These are phyloP conservation scores for Bombus affinis DNA, from an alignment of 1,140 invertebrate genomes.

Conservation along the genomic window DNA sequence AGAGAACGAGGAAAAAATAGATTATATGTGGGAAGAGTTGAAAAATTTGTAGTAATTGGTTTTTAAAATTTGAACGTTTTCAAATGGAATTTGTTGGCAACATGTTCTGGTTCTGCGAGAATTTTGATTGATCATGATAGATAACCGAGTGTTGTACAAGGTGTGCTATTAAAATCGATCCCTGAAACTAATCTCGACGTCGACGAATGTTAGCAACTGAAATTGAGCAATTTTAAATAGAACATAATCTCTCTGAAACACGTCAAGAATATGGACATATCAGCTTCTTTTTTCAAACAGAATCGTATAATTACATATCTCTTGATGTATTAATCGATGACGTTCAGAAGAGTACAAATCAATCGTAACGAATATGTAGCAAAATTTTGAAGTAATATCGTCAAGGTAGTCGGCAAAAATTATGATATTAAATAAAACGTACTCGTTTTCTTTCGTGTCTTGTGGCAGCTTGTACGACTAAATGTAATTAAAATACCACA, in stretches of 20 bases:
- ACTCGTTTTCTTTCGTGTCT: not conserved
- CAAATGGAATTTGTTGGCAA: not conserved
- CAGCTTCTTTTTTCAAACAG: not conserved
- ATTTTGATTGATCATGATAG: not conserved
- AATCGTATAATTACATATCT: not conserved
- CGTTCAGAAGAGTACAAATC: not conserved
- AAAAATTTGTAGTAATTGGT: too few species aligned
- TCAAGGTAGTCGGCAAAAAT: too few species aligned
- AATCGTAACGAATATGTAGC: too few species aligned
- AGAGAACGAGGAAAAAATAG: not conserved
- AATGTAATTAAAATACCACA: not conserved
- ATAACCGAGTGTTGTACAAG: not conserved
- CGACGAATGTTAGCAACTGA: not conserved
- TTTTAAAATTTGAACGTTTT: not conserved
- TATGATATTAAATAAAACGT: too few species aligned
- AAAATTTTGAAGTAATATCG: too few species aligned
- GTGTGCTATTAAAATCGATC: not conserved
- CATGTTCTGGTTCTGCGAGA: not conserved
- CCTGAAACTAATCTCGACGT: not conserved
- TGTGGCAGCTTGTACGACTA: not conserved
- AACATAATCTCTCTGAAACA: too few species aligned
- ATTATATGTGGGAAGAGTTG: too few species aligned
- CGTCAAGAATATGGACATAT: not conserved
- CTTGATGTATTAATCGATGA: not conserved
- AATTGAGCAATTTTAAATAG: too few species aligned